Percentiles rank a stretch among this genome's conserved stretches.
Conservation (phyloP, 1,140 invertebrate species). For the Sitophilus oryzae region DNA sequence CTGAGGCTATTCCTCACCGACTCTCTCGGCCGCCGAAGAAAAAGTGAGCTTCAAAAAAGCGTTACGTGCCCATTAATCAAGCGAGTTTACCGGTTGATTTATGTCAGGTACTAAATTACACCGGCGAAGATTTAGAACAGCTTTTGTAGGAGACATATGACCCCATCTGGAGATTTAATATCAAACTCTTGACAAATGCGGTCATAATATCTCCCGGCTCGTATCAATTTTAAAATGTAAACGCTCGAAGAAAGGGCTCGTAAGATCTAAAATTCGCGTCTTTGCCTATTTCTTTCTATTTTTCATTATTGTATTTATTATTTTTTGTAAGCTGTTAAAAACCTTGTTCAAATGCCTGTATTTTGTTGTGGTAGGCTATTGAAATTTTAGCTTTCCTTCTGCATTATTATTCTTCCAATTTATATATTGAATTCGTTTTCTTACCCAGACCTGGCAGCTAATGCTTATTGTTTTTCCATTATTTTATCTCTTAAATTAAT, state of each 20-base stretch:
- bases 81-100: conserved; percentile 20
- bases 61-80: conserved; percentile 22
- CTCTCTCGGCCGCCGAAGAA: conserved; percentile 8
- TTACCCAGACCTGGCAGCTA: no score
- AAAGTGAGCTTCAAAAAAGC: conserved; percentile 20
- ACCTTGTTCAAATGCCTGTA: no score
- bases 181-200: conserved; percentile 28
- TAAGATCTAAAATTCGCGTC: no score
- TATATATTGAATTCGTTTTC: no score
- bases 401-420: no score
- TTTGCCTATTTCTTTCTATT: no score
- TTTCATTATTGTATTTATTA: no score
- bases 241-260: conserved; percentile 10
- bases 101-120: conserved; percentile 26
- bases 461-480: no score
- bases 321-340: no score
- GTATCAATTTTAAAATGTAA: conserved; percentile 24
- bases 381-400: no score
- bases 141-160: conserved; percentile 27
- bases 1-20: neutral
- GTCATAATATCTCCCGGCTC: conserved; percentile 22
- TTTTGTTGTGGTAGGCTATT: no score
- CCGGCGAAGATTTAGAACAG: conserved; percentile 23
- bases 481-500: no score
- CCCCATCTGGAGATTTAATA: conserved; percentile 28